These are phyloP conservation scores for Lottia scabra DNA, from an alignment of 2,888 invertebrate species.

Conservation along the genomic window DNA sequence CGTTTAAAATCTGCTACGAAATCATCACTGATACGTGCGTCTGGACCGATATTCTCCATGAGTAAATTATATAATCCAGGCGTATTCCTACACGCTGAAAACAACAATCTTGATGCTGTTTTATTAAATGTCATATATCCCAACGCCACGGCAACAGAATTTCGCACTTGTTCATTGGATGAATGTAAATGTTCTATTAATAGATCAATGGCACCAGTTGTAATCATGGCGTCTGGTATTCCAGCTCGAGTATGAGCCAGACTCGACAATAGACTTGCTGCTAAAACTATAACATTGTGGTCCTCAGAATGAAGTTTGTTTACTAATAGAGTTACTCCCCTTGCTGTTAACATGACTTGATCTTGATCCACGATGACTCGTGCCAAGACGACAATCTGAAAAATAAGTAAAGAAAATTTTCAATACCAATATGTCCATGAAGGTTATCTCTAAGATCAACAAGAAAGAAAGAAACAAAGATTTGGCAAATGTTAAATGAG, in stretches of 20 bases:
- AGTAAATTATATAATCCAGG: conserved; percentile 63
- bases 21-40: conserved; percentile 62
- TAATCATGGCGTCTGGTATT: conserved; percentile 69
- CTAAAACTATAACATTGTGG: conserved; percentile 63
- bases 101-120: conserved; percentile 64
- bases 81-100: conserved; percentile 61
- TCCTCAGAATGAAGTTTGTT: conserved; percentile 57
- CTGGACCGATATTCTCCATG: conserved; percentile 61
- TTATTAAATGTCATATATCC: conserved; percentile 69
- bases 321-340: conserved; percentile 63
- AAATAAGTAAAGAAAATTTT: too few relatives aligned
- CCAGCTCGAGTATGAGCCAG: conserved; percentile 68
- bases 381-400: conserved; percentile 66
- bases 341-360: conserved; percentile 66
- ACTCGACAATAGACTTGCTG: conserved; percentile 65
- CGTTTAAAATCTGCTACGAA: conserved; percentile 66
- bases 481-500: too few relatives aligned
- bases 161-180: conserved; percentile 57
- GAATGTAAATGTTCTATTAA: conserved; percentile 60
- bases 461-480: too few relatives aligned
- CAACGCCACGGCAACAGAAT: conserved; percentile 64
- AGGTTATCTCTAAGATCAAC: too few relatives aligned
- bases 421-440: too few relatives aligned
- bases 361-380: conserved; percentile 65
- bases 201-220: conserved; percentile 63